Conservation (phyloP, 1,140 invertebrate species). For the Tetragonula clypearis region DNA sequence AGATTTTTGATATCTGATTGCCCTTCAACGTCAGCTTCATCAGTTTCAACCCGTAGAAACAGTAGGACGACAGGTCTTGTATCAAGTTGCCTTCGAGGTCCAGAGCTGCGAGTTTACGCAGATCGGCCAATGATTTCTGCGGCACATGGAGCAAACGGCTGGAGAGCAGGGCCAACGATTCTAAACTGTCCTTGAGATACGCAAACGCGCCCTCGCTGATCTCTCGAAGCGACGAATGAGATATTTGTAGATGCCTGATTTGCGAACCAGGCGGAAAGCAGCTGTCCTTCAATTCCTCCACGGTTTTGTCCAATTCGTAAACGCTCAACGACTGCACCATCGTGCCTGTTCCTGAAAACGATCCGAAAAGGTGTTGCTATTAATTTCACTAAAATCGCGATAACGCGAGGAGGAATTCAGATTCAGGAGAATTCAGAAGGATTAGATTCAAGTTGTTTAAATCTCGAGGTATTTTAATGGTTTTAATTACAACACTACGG, state of each 20-base stretch:
- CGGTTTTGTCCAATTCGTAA: conserved; percentile 90
- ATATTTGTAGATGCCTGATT: conserved; percentile 91
- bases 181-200: conserved; percentile 88
- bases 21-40: conserved; percentile 92
- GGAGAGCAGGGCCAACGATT: conserved; percentile 91
- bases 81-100: conserved; percentile 95
- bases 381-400: conserved; percentile 50
- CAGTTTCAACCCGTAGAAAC: conserved; percentile 91
- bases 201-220: conserved; percentile 89
- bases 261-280: conserved; percentile 87
- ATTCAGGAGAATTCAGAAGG: neutral
- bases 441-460: neutral
- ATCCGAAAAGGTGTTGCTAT: conserved; percentile 42
- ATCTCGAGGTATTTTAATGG: neutral
- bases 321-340: conserved; percentile 91
- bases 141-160: conserved; percentile 91
- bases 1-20: conserved; percentile 89
- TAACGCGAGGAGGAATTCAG: conserved; percentile 28
- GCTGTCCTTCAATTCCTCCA: conserved; percentile 86
- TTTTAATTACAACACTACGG: neutral
- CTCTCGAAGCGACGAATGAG: conserved; percentile 89
- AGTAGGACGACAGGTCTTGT: conserved; percentile 90
- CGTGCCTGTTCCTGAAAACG: conserved; percentile 74
- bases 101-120: conserved; percentile 88
- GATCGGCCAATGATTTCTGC: conserved; percentile 88